These are phyloP conservation scores for Stegodyphus mimosarum DNA, from an alignment of 1,140 invertebrate species.

Conservation along the genomic window DNA sequence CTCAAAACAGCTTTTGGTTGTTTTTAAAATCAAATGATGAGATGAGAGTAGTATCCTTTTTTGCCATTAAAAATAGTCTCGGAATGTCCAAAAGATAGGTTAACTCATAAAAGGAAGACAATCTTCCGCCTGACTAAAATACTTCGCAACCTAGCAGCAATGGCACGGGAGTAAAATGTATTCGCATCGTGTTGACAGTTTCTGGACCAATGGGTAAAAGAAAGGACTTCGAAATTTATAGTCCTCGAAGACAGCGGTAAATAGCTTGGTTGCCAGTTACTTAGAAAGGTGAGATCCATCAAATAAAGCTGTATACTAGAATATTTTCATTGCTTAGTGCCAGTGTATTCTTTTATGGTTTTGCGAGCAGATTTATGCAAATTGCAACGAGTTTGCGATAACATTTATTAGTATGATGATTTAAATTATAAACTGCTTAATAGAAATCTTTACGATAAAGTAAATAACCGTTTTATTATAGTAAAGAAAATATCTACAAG, in stretches of 20 bases:
- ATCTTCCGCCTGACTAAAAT: background rate
- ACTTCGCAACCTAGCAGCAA: background rate
- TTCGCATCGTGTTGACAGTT: background rate
- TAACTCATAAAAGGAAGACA: too few species aligned
- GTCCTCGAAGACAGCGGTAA: background rate
- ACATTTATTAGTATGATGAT: background rate
- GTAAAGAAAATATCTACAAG: too few species aligned
- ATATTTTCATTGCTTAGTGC: background rate
- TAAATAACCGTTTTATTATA: background rate
- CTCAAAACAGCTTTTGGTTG: too few species aligned
- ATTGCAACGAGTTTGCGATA: background rate
- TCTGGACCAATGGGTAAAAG: background rate
- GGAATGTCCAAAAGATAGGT: too few species aligned
- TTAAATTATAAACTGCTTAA: background rate
- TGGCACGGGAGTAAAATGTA: background rate
- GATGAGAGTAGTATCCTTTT: too few species aligned
- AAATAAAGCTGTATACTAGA: background rate
- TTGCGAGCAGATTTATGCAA: background rate
- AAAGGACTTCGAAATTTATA: background rate
- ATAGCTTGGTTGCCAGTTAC: background rate
- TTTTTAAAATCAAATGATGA: too few species aligned
- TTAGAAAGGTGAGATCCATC: background rate
- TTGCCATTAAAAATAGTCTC: too few species aligned
- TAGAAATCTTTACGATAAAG: background rate
- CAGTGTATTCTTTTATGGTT: background rate